phyloP scores from a whole-genome alignment of 2,888 invertebrate genomes.

The Drosophila putrida region DNA sequence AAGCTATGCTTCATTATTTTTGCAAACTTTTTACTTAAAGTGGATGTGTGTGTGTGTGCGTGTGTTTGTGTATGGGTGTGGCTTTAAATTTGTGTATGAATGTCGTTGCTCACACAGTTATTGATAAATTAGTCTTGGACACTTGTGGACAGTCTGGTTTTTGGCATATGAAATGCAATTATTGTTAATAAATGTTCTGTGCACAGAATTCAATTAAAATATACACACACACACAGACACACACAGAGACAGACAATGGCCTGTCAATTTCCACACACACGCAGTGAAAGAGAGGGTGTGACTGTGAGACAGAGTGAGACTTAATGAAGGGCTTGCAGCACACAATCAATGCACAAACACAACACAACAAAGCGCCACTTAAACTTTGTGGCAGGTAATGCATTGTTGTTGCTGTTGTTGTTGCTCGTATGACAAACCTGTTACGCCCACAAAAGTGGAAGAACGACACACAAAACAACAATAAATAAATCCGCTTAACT shows the following conservation, averaged over 20 bases:
- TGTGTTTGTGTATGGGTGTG: conserved; percentile 8
- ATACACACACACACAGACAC: conserved; percentile 13
- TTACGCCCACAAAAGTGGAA: conserved; percentile 47
- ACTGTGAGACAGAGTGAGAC: conserved; percentile 3
- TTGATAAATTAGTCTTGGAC: conserved; percentile 79
- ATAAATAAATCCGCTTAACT: conserved; percentile 67
- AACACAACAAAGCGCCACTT: conserved; percentile 54
- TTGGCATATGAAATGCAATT: conserved; percentile 75
- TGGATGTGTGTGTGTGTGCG: conserved; percentile 1
- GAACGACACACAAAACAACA: conserved; percentile 27
- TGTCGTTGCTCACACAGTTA: conserved; percentile 44
- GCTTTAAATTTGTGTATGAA: conserved; percentile 19
- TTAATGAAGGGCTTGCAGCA: conserved; percentile 44
- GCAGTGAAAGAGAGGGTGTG: background rate
- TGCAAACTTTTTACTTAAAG: conserved; percentile 72
- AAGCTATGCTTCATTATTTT: conserved; percentile 80
- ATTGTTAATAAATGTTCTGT: conserved; percentile 78
- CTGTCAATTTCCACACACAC: conserved; percentile 64
- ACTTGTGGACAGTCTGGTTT: conserved; percentile 75
- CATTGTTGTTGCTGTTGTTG: conserved; percentile 4
- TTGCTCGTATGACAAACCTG: conserved; percentile 52
- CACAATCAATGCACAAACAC: conserved; percentile 51
- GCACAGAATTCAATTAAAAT: conserved; percentile 73
- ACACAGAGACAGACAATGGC: conserved; percentile 50
- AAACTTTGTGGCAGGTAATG: conserved; percentile 50